Evolutionary conservation across 2,797 vertebrate species (phyloP).

Genomic region (Hylomyscus alleni): DNA sequence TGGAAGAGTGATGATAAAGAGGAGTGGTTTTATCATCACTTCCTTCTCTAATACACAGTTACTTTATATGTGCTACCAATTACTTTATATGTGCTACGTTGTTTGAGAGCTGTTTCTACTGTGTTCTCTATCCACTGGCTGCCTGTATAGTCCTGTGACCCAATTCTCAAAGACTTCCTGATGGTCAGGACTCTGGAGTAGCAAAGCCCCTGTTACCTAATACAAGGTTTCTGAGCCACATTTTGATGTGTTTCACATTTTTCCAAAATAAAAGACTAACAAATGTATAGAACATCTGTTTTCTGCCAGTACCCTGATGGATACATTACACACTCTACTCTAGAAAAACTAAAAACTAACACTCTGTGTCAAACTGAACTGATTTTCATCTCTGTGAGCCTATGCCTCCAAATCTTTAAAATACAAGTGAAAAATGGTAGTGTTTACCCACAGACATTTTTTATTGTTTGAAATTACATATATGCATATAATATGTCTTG

Average conservation of each 20-base stretch:
- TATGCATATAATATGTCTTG: background rate
- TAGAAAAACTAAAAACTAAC: background rate
- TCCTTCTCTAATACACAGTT: background rate
- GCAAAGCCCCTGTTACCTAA: background rate
- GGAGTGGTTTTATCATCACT: background rate
- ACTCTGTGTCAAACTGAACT: background rate
- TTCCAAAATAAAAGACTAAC: background rate
- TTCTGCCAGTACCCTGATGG: background rate
- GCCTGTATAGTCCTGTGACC: background rate
- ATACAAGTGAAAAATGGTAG: background rate
- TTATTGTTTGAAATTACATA: background rate
- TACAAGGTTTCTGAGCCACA: background rate
- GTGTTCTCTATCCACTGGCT: background rate
- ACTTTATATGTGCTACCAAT: background rate
- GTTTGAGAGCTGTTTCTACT: background rate
- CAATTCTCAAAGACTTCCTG: background rate
- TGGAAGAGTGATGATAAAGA: background rate
- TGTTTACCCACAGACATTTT: background rate
- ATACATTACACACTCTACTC: background rate
- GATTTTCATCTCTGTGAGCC: background rate
- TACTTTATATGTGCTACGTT: background rate
- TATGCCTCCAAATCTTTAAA: background rate
- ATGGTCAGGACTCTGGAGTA: background rate
- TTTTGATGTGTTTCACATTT: background rate
- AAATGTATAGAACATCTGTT: background rate